Percentiles rank a stretch among this genome's conserved stretches.
phyloP scores from a whole-genome alignment of 2,113 vertebrate genomes.

The Spea multiplicata region DNA sequence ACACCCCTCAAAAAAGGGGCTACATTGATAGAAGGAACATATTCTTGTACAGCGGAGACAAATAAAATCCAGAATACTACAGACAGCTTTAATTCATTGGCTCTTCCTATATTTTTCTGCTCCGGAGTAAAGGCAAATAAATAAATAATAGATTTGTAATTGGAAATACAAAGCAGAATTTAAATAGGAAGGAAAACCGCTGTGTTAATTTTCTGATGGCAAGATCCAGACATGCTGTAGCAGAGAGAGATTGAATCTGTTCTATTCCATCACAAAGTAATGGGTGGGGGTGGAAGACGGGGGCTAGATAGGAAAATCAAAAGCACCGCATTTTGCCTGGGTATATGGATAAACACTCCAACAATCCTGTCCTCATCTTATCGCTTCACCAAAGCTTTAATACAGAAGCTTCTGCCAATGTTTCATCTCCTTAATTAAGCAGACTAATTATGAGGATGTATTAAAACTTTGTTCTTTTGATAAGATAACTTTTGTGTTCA shows the following conservation, averaged over 20 bases:
- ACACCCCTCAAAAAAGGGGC: too few relatives aligned
- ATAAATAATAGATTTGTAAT: slow-evolving; percentile 39
- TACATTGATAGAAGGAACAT: too few relatives aligned
- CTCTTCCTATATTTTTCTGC: not conserved
- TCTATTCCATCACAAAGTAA: slow-evolving; percentile 7
- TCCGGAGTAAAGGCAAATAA: slow-evolving; percentile 13
- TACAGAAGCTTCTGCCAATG: slow-evolving; percentile 34
- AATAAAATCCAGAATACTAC: too few relatives aligned
- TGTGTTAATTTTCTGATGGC: slow-evolving; percentile 41
- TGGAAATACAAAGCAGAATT: slow-evolving; percentile 35
- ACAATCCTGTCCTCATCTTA: slow-evolving; percentile 29
- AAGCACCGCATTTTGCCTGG: slow-evolving; percentile 10
- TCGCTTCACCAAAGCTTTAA: slow-evolving; percentile 30
- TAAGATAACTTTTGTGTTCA: slow-evolving; percentile 28
- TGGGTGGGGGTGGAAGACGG: not conserved
- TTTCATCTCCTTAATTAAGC: slow-evolving; percentile 45
- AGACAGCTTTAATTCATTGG: too few relatives aligned
- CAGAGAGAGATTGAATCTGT: slow-evolving; percentile 28
- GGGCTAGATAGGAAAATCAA: slow-evolving; percentile 10
- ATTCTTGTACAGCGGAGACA: too few relatives aligned
- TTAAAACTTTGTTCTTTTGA: slow-evolving; percentile 40
- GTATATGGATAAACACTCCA: slow-evolving; percentile 39
- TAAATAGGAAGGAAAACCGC: slow-evolving; percentile 39
- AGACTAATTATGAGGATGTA: slow-evolving; percentile 39
- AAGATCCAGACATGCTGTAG: slow-evolving; percentile 36